Conservation (phyloP, 2,888 invertebrate species). For the Helleia helle region DNA sequence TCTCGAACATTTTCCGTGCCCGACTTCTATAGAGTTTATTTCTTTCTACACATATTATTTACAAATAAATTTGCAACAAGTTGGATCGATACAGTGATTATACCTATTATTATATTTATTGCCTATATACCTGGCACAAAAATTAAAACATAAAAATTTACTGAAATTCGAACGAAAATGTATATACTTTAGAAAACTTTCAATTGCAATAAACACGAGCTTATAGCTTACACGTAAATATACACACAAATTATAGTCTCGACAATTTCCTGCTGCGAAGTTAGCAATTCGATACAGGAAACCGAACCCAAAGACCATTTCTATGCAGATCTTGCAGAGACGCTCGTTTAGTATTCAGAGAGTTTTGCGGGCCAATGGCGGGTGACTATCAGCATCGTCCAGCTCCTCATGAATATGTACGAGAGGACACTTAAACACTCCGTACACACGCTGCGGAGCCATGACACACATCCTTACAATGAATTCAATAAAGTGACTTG, state of each 20-base stretch:
- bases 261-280: constrained; percentile 26
- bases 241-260: constrained; percentile 18
- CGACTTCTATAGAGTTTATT: constrained; percentile 1
- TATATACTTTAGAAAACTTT: not conserved
- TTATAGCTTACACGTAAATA: constrained; percentile 1
- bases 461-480: constrained; percentile 56
- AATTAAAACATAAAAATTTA: not conserved
- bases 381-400: constrained; percentile 40
- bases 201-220: not conserved
- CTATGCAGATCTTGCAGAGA: constrained; percentile 53
- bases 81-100: too few relatives aligned
- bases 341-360: constrained; percentile 54
- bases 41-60: constrained; percentile 1
- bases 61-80: too few relatives aligned
- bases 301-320: constrained; percentile 49
- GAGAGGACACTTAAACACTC: constrained; percentile 40
- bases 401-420: constrained; percentile 60
- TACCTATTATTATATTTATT: not conserved
- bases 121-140: not conserved
- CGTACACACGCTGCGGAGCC: constrained; percentile 48
- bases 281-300: constrained; percentile 40
- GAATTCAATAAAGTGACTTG: constrained; percentile 27
- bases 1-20: not conserved
- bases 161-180: not conserved
- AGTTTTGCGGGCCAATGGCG: constrained; percentile 56